Evolutionary conservation across 2,113 vertebrate species (phyloP).

Genomic region (Pseudonaja textilis): DNA sequence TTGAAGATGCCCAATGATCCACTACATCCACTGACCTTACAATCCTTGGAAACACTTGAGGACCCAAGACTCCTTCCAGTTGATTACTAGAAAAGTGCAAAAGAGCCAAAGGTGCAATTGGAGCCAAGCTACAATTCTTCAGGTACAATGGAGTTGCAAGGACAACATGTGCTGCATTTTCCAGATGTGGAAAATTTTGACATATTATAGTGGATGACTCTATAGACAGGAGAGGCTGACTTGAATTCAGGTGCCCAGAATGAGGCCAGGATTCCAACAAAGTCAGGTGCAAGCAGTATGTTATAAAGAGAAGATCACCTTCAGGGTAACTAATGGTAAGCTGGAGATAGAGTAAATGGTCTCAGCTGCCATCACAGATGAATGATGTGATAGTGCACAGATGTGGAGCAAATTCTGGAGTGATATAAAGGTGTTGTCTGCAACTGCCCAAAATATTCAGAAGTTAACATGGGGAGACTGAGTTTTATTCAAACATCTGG

Average conservation of each 20-base stretch:
- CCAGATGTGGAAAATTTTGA: background rate
- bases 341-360: background rate
- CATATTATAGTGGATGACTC: background rate
- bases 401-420: background rate
- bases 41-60: background rate
- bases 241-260: background rate
- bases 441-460: background rate
- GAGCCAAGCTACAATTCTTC: background rate
- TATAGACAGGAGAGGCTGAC: background rate
- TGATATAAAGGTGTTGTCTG: background rate
- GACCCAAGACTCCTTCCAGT: background rate
- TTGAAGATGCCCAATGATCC: background rate
- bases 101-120: background rate
- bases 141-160: background rate
- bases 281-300: background rate
- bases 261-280: background rate
- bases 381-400: background rate
- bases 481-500: background rate
- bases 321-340: background rate
- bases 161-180: background rate
- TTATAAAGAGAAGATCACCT: background rate
- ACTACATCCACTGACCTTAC: background rate
- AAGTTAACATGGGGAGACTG: background rate
- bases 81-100: background rate
- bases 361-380: background rate